Evolutionary conservation across 2,113 vertebrate species (phyloP).

Genomic region (Thalassarche chlororhynchos): DNA sequence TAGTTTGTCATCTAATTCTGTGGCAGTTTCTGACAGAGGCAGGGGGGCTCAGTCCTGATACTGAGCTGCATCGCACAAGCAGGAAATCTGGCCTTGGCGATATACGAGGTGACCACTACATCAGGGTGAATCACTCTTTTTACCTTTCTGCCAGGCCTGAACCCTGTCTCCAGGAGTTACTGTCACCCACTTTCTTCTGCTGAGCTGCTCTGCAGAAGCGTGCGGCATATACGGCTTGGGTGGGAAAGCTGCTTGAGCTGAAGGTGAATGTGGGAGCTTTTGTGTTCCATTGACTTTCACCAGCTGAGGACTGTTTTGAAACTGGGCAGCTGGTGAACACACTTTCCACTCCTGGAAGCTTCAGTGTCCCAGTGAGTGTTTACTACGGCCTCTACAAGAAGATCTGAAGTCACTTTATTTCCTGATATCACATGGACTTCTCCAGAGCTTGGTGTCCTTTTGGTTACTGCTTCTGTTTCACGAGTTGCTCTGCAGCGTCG

Average conservation of each 20-base stretch:
- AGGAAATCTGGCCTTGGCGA: background rate
- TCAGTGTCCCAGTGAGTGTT: background rate
- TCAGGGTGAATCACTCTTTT: background rate
- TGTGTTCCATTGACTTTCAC: background rate
- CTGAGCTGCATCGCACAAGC: background rate
- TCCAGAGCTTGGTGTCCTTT: background rate
- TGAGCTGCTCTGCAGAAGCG: background rate
- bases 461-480: background rate
- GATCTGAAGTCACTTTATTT: background rate
- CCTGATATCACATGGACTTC: background rate
- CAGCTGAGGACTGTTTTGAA: background rate
- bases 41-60: background rate
- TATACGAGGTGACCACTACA: rapidly evolving
- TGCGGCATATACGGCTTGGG: background rate
- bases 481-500: background rate
- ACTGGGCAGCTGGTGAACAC: background rate
- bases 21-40: background rate
- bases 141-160: background rate
- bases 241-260: background rate
- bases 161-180: background rate
- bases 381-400: background rate
- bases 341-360: background rate
- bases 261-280: background rate
- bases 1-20: background rate
- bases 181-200: background rate